A percentile compares a stretch with the other conserved stretches of the same genome.
Conservation (phyloP, 2,113 vertebrate genomes). For the Raja brachyura region DNA sequence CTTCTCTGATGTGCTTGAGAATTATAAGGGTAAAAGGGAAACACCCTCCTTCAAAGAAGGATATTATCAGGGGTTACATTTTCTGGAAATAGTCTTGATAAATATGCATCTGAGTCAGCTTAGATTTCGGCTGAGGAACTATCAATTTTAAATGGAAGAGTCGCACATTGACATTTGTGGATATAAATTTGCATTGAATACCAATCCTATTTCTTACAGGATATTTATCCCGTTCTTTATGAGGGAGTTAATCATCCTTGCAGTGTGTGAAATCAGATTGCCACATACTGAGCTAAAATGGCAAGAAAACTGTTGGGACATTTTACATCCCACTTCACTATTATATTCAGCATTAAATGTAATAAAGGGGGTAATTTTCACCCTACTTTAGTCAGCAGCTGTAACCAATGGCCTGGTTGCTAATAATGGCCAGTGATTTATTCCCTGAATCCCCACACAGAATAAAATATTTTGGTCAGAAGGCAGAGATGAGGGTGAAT, state of each 20-base stretch:
- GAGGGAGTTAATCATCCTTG: background rate
- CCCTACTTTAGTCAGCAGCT: too few species aligned
- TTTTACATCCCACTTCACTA: background rate
- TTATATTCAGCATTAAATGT: background rate
- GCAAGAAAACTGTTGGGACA: background rate
- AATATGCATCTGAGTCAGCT: background rate
- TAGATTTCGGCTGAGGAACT: background rate
- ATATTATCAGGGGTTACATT: background rate
- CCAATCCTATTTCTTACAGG: background rate
- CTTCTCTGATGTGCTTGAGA: background rate
- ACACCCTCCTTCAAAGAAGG: background rate
- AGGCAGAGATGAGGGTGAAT: too few species aligned
- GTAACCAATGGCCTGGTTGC: too few species aligned
- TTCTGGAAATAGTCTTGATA: background rate
- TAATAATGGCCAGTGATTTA: too few species aligned
- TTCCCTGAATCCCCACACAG: too few species aligned
- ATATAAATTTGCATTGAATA: background rate
- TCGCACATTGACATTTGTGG: background rate
- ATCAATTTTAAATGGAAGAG: background rate
- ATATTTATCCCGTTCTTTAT: background rate
- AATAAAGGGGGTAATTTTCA: too few species aligned
- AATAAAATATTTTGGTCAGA: too few species aligned
- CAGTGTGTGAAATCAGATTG: background rate
- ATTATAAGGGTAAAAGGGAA: background rate
- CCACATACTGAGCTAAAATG: background rate